These are phyloP conservation scores for Erebia ligea DNA, from an alignment of 2,888 invertebrate species.

Conservation along the genomic window DNA sequence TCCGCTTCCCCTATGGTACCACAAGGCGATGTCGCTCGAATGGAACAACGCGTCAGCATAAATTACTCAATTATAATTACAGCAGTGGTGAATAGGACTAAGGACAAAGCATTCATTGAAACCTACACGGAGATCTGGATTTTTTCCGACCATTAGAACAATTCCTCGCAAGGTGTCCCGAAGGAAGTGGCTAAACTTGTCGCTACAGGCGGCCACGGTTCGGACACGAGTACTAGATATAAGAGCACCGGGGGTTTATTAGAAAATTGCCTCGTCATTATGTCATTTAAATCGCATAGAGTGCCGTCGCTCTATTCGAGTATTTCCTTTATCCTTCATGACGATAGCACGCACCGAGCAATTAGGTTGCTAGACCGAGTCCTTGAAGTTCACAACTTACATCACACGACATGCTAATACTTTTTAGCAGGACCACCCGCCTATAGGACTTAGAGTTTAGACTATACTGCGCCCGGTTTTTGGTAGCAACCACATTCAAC, in stretches of 20 bases:
- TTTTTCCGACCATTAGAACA: conserved; percentile 43
- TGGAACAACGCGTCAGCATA: not conserved
- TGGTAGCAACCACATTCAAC: no score
- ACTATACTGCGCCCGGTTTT: not conserved
- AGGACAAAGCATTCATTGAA: not conserved
- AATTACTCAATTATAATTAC: conserved; percentile 6
- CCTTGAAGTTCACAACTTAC: conserved; percentile 51
- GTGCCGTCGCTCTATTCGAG: conserved; percentile 81
- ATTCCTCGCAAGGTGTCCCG: conserved; percentile 65
- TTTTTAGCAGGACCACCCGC: not conserved
- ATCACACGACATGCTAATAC: conserved; percentile 8
- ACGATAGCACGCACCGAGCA: conserved; percentile 75
- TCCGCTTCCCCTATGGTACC: conserved; percentile 10
- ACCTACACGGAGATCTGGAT: not conserved
- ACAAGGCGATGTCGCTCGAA: conserved; percentile 17
- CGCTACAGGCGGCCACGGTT: conserved; percentile 68
- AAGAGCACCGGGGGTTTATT: conserved; percentile 82
- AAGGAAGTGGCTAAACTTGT: conserved; percentile 77
- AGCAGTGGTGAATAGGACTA: not conserved
- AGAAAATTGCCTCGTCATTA: conserved; percentile 83
- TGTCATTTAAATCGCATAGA: conserved; percentile 84
- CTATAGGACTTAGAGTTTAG: no score
- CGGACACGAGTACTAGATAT: conserved; percentile 69
- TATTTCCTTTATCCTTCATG: conserved; percentile 83
- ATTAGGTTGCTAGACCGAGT: conserved; percentile 72